Evolutionary conservation across 92 coral and sea anemone species (phyloP).

Genomic region (Porites cylindrica): DNA sequence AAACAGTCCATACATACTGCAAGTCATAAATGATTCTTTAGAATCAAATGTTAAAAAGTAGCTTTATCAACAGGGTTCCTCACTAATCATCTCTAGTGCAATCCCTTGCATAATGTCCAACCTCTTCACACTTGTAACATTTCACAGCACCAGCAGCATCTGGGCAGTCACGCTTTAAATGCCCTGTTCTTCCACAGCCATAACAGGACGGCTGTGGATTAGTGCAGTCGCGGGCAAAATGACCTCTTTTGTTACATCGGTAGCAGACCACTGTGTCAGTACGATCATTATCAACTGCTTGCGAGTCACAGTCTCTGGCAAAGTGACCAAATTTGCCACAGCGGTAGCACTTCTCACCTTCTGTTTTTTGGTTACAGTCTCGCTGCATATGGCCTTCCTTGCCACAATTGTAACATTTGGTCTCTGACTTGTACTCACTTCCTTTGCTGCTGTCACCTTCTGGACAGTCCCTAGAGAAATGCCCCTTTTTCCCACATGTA

Average conservation of each 20-base stretch:
- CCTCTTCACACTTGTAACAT: constrained; percentile 85
- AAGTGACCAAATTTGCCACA: constrained; percentile 90
- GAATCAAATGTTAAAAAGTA: constrained; percentile 3
- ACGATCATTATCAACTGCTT: constrained; percentile 29
- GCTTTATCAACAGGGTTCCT: constrained; percentile 10
- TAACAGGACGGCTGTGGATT: constrained; percentile 45
- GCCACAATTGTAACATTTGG: constrained; percentile 76
- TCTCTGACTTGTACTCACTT: constrained; percentile 36
- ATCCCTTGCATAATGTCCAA: constrained; percentile 93
- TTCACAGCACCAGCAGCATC: constrained; percentile 40
- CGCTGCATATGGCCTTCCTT: constrained; percentile 90
- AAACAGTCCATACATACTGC: neutral
- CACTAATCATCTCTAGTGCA: constrained; percentile 68
- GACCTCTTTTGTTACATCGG: constrained; percentile 81
- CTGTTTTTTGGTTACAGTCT: constrained; percentile 44
- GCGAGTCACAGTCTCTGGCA: constrained; percentile 87
- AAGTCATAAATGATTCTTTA: neutral
- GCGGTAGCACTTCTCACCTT: constrained; percentile 68
- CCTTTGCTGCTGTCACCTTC: constrained; percentile 31
- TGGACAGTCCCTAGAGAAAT: constrained; percentile 75
- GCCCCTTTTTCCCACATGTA: constrained; percentile 73
- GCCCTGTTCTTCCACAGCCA: constrained; percentile 86
- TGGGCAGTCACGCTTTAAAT: constrained; percentile 88
- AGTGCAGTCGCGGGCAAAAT: constrained; percentile 87
- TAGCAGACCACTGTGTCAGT: constrained; percentile 71